Base-by-base conservation (phyloP, 2,797 vertebrate species). In the Acanthopagrus latus region DNA sequence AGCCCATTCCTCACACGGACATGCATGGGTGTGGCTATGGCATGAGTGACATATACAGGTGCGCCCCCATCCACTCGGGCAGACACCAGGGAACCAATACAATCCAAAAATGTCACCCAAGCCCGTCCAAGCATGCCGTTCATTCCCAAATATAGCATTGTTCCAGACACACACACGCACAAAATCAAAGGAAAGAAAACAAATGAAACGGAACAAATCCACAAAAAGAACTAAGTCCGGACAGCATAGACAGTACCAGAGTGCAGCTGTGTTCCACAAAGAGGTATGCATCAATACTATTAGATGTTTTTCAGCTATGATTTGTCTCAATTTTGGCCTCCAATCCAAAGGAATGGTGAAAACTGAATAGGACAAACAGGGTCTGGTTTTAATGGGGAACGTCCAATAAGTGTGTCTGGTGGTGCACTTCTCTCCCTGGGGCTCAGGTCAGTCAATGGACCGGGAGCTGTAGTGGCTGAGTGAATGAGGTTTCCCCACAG, bases 1-100 rank as follows among this genome's bases (percentile, higher is more conserved):
- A 93, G 93, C 93, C 92, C 91, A 92, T 93, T 93, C 91, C 83
- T 92, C 89, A 95, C 91, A 93, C 80, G 76, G 90, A 94, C 94
- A 95, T 95, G 95, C 94, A 94, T 90, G 92, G 91, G 88, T 91
- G 91, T 92, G 86, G 90, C 89, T 91, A 90, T 79, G 88, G 85
- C 89, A 93, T 88, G 92, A 91, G 89, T 92, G 93, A 94, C 91
- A 80, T 85, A 90, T 86, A 93, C 78, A 83, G 89, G 90, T 91
- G 92, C 82, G 64, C 89, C 87, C 89, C 82, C 90, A 89, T 89
- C 89, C 91, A 89, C 80, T 87, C 67, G 90, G 90, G 87, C 90
- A 80, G 83, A 92, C 88, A 93, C 90, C 92, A 51, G 70, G 87
- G 76, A 89, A 92, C 88, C 76, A 86, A 80, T 82, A 92, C 90